Evolutionary conservation across 1,140 invertebrate species (phyloP), one percentile per base, ranked within the genome.

Genomic region (Eumaeus atala): DNA sequence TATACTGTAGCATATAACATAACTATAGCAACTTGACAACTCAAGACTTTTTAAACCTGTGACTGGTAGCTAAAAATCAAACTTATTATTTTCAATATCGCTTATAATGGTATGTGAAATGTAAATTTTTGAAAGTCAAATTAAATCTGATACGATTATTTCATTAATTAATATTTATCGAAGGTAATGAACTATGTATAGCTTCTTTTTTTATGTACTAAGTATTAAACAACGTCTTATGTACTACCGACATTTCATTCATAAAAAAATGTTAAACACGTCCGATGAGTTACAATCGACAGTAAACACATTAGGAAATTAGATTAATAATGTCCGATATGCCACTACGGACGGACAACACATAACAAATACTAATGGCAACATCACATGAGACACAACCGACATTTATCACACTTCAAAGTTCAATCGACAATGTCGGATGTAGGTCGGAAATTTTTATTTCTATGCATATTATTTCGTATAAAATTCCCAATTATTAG

Each of bases 361-460:
- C 47, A 48, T n/a, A 10, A 48, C n/a, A 48, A 48, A 33, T 33
- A n/a, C 18, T n/a, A 48, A 33, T 36, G 16, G 35, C 48, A 50
- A 50, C 12, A 14, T 35, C 28, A 9, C n/a, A 36, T 50, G 28
- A 12, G 33, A 33, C 35, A 50, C 48, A 3, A 50, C 14, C 48
- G 34, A 50, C 48, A 50, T 50, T 50, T 34, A 10, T 14, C 33
- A 36, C 48, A 16, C 4, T 50, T 35, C 14, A 34, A 50, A 50
- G 35, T 16, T n/a, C 48, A 34, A 50, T 50, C 35, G 35, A 50
- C 48, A 50, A 36, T 50, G 34, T 50, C 34, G 48, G 21, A 50
- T 50, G 48, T 37, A 37, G 35, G 9, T 5, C 35, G 9, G n/a
- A 9, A 10, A n/a, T 10, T n/a, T 10, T 37, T 37, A 10, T 37